These are phyloP conservation scores for Furnarius figulus DNA, from an alignment of 2,113 vertebrate species.

Conservation along the genomic window DNA sequence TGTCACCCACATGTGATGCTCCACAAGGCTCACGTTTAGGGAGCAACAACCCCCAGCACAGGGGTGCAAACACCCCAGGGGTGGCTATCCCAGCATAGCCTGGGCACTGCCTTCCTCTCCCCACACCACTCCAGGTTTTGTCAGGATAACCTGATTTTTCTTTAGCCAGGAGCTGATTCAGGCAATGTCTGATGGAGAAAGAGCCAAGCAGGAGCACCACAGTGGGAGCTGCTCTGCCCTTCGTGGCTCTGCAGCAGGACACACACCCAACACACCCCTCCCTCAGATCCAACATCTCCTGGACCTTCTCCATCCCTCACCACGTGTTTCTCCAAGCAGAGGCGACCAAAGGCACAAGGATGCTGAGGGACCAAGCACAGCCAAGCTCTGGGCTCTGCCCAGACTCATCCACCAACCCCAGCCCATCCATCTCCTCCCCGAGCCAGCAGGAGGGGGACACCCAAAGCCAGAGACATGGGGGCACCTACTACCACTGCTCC, in stretches of 20 bases:
- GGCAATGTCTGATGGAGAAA: not conserved
- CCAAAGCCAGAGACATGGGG: not conserved
- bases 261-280: too few relatives aligned
- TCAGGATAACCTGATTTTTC: not conserved
- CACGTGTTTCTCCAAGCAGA: not conserved
- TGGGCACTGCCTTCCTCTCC: rapidly evolving
- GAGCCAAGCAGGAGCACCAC: rapidly evolving
- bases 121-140: not conserved
- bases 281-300: not conserved
- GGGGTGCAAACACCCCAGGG: not conserved
- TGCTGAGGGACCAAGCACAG: rapidly evolving
- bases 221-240: not conserved
- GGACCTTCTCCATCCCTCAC: not conserved
- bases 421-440: not conserved
- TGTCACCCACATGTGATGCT: rapidly evolving
- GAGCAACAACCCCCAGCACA: not conserved
- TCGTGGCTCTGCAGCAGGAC: rapidly evolving
- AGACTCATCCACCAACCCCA: not conserved
- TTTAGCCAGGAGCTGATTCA: not conserved
- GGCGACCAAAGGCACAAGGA: not conserved
- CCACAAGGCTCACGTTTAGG: not conserved
- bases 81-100: not conserved
- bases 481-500: not conserved
- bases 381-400: not conserved
- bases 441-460: not conserved